These are phyloP conservation scores for Aramus guarauna DNA, from an alignment of 2,113 vertebrate genomes.

Conservation along the genomic window DNA sequence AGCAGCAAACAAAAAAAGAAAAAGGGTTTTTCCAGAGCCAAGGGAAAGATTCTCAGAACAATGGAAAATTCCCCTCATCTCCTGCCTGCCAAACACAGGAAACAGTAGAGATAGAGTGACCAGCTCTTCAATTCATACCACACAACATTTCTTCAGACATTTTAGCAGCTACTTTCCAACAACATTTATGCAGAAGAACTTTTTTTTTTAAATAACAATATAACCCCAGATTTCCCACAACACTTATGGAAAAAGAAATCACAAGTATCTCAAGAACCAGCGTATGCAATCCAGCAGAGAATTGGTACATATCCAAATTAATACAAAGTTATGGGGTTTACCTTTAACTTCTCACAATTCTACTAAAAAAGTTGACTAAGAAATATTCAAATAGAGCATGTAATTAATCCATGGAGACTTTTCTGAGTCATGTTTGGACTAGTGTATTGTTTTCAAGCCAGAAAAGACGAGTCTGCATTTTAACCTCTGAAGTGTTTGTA, in stretches of 20 bases:
- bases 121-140: neutral
- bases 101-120: neutral
- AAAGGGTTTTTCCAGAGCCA: conserved; percentile 27
- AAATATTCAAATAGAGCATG: neutral
- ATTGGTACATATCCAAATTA: neutral
- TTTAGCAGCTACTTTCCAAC: neutral
- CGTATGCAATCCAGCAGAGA: neutral
- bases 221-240: neutral
- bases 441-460: neutral
- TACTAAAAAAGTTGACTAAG: neutral
- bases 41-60: neutral
- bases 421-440: neutral
- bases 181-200: neutral
- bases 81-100: conserved; percentile 1
- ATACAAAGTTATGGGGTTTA: neutral
- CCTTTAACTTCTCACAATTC: neutral
- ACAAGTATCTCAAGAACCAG: neutral
- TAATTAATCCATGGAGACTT: neutral
- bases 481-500: neutral
- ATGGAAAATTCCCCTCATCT: neutral
- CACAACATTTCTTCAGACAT: neutral
- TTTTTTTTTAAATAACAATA: neutral
- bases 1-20: neutral
- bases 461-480: neutral
- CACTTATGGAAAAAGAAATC: neutral